Conservation (phyloP, 35 echinoderm and acorn worm genomes). For the Stichopus chloronotus region DNA sequence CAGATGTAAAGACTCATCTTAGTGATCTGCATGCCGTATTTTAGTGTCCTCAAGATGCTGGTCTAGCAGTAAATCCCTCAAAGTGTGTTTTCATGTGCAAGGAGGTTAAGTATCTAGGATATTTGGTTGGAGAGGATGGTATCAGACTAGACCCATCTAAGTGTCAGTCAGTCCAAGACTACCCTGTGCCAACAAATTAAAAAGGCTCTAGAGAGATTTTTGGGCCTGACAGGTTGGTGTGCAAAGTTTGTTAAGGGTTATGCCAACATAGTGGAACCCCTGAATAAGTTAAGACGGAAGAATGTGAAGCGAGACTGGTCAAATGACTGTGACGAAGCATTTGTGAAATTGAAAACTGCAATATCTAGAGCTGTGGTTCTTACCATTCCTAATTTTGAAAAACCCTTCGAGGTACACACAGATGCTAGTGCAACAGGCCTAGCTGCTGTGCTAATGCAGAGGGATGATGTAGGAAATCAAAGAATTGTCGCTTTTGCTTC, state of each 20-base stretch:
- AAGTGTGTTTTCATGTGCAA: slow-evolving; percentile 9
- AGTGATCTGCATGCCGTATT: slow-evolving; percentile 1
- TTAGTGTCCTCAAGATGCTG: not conserved
- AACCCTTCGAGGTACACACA: slow-evolving; percentile 25
- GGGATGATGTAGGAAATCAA: not conserved
- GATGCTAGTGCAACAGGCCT: slow-evolving; percentile 44
- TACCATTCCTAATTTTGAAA: slow-evolving; percentile 14
- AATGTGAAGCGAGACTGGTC: slow-evolving; percentile 28
- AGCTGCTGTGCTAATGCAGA: not conserved
- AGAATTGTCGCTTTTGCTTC: not conserved
- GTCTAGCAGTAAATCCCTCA: slow-evolving; percentile 15
- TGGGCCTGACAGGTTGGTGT: slow-evolving; percentile 41
- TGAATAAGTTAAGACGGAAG: not conserved
- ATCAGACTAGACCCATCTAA: slow-evolving; percentile 43
- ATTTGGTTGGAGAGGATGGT: not conserved
- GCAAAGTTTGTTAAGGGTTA: slow-evolving; percentile 30
- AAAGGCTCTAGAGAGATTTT: slow-evolving; percentile 47
- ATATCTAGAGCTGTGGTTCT: slow-evolving; percentile 15
- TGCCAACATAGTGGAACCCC: slow-evolving; percentile 23
- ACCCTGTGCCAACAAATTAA: not conserved
- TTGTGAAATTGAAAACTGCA: not conserved
- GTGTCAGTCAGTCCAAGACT: slow-evolving; percentile 23
- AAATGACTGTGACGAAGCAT: slow-evolving; percentile 6
- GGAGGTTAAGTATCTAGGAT: slow-evolving; percentile 39
- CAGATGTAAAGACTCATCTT: slow-evolving; percentile 4